These are phyloP conservation scores for Platyscapa corneri DNA, from an alignment of 1,140 invertebrate species.

Conservation along the genomic window DNA sequence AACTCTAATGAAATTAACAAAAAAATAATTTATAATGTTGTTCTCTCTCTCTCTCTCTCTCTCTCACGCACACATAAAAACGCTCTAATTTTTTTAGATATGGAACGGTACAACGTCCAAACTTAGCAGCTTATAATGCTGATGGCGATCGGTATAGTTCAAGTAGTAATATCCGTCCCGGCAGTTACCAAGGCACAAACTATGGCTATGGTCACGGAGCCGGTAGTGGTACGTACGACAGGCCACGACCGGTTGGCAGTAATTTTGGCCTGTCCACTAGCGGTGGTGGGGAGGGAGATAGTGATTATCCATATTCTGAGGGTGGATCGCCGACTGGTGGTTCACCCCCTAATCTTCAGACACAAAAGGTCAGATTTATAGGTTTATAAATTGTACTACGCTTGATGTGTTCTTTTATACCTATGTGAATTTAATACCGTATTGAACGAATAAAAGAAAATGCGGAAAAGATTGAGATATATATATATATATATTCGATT, in stretches of 20 bases:
- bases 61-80: not conserved
- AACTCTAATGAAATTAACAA: too few relatives aligned
- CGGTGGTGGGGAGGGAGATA: not conserved
- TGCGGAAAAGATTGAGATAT: not conserved
- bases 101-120: constrained; percentile 18
- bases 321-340: not conserved
- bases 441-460: not conserved
- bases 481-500: too few relatives aligned
- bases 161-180: constrained; percentile 20
- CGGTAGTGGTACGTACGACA: not conserved
- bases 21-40: too few relatives aligned
- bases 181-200: constrained; percentile 34
- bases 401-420: not conserved
- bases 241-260: constrained; percentile 22
- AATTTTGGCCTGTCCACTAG: not conserved
- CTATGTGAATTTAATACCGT: not conserved
- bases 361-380: constrained; percentile 32
- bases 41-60: not conserved
- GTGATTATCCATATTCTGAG: constrained; percentile 39
- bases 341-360: constrained; percentile 22
- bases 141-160: constrained; percentile 35
- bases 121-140: not conserved
- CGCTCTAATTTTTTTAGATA: not conserved
- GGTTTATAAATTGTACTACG: not conserved
- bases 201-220: constrained; percentile 11